A percentile compares a stretch with the other conserved stretches of the same genome.
These are phyloP conservation scores for Drymodes brunneopygia DNA, from an alignment of 2,113 vertebrate genomes.

Conservation along the genomic window DNA sequence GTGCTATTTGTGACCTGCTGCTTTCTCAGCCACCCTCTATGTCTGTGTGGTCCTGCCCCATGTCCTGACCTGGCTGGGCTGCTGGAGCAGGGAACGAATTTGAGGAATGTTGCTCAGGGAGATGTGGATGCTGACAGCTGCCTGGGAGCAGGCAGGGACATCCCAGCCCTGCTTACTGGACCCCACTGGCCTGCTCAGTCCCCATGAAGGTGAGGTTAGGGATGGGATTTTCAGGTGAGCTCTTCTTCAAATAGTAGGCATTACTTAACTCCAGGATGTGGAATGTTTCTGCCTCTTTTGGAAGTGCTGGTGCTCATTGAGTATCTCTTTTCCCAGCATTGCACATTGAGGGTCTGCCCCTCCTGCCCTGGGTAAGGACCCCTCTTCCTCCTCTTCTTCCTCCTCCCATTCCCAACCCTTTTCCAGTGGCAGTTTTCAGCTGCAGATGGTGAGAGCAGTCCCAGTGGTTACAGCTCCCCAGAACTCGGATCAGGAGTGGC, in stretches of 20 bases:
- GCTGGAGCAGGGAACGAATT: not conserved
- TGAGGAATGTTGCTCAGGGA: not conserved
- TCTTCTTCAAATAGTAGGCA: rapidly evolving
- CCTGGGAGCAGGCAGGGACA: not conserved
- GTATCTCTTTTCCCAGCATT: not conserved
- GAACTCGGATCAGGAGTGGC: not conserved
- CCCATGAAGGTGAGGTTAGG: not conserved
- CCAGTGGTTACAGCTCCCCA: rapidly evolving
- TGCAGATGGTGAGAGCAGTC: not conserved
- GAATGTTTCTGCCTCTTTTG: not conserved
- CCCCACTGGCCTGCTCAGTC: not conserved
- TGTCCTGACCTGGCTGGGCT: not conserved
- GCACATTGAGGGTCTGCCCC: not conserved
- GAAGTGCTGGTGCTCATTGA: not conserved
- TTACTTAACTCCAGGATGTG: not conserved
- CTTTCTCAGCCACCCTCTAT: not conserved
- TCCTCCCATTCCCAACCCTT: not conserved
- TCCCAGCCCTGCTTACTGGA: not conserved
- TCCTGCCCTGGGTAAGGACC: not conserved
- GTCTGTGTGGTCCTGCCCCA: not conserved
- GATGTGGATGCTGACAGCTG: not conserved
- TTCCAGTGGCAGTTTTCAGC: not conserved
- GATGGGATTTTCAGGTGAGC: not conserved
- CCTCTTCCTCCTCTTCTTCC: not conserved
- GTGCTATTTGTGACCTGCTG: not conserved